Evolutionary conservation across 64 coral and sea anemone species (phyloP).

Genomic region (Anthopleura sola): DNA sequence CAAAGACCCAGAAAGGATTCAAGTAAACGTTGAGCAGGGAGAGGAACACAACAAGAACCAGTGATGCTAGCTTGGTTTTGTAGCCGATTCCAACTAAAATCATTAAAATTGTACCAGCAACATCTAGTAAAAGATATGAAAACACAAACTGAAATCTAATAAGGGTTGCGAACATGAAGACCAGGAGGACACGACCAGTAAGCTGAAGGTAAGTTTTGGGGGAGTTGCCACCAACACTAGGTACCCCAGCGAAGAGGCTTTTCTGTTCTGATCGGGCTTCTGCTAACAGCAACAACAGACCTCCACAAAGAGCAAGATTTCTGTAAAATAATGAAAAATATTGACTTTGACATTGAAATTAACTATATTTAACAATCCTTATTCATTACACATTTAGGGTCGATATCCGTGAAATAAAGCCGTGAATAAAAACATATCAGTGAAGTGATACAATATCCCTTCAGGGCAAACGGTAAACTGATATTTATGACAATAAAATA

Average conservation of each 20-base stretch:
- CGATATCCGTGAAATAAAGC: too few species aligned
- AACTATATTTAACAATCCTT: too few species aligned
- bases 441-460: too few species aligned
- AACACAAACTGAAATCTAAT: conserved; percentile 86
- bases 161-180: conserved; percentile 94
- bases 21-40: conserved; percentile 83
- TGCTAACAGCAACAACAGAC: conserved; percentile 77
- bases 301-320: conserved; percentile 95
- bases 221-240: conserved; percentile 82
- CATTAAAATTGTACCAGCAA: conserved; percentile 87
- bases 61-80: conserved; percentile 95
- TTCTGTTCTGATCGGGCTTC: conserved; percentile 93
- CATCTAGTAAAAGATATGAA: conserved; percentile 70
- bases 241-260: conserved; percentile 96
- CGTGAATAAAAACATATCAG: too few species aligned
- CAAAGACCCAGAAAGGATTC: conserved; percentile 97
- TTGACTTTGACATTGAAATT: not conserved
- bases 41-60: conserved; percentile 80
- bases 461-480: too few species aligned
- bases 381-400: too few species aligned
- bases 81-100: conserved; percentile 89
- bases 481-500: too few species aligned
- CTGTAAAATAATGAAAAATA: conserved; percentile 35
- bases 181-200: conserved; percentile 88
- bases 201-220: conserved; percentile 96